Base-by-base conservation (phyloP, 2,888 invertebrate species). In the Strigamia crassipes region DNA sequence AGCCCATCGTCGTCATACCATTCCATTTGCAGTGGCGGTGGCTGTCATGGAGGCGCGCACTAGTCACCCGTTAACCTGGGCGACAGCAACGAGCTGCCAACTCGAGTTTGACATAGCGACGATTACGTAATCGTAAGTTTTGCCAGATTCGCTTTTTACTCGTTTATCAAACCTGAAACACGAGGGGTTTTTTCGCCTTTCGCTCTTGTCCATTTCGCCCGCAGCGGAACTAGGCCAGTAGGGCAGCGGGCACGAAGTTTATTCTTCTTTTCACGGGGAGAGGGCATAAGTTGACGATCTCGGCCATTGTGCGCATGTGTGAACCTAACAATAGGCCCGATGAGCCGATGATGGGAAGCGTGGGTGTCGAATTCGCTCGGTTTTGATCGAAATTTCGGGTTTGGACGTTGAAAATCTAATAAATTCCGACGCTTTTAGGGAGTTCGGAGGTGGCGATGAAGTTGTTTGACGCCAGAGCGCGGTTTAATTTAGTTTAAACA, bases 1-100 rank as follows among this genome's bases (percentile, higher is more conserved):
- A 73, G 73, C 73, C 73, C 73, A 73, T 73, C 73, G 73, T 73
- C 73, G 13, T 73, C 73, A 73, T 73, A 31, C 73, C 73, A 73
- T 73, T 73, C 31, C 73, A 73, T 73, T 27, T 73, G 73, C 73
- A 73, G 73, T 73, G 73, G 73, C 73, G 27, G 73, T 73, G 31
- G 73, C 73, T 73, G 73, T 73, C 73, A 73, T 73, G 73, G 73
- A 73, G 73, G 73, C 27, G 31, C 73, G 31, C 73, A 31, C 73
- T 31, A 73, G 73, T 73, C 73, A 31, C 73, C 73, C 73, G 73
- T 73, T 73, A 73, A 27, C 73, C 13, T 31, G 31, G 31, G 73
- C 12, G 73, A 73, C 73, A 73, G 27, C 31, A 73, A 73, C 73
- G 12, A 73, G 27, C 73, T 73, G 73, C 73, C 73, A 27, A 73